phyloP scores from a whole-genome alignment of 2,113 vertebrate species.

The Sinocyclocheilus grahami region DNA sequence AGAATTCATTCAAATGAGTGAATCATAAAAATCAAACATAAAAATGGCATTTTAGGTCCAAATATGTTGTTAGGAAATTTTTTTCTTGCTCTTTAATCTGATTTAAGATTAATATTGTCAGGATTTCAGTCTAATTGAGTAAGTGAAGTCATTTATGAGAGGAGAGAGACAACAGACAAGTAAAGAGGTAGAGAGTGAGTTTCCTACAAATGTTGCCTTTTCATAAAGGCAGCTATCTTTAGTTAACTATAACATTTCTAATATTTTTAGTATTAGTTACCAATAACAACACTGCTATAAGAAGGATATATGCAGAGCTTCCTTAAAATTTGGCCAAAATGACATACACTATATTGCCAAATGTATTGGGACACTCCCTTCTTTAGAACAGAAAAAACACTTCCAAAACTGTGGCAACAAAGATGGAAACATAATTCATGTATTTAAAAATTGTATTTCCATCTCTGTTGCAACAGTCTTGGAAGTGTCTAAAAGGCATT shows the following conservation, averaged over 20 bases:
- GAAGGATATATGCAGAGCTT: neutral
- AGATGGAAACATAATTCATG: too few relatives aligned
- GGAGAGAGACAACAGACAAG: neutral
- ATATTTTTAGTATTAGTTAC: neutral
- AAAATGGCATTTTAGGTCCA: neutral
- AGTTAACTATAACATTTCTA: neutral
- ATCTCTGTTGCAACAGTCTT: too few relatives aligned
- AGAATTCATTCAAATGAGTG: neutral
- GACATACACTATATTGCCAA: too few relatives aligned
- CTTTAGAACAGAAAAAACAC: too few relatives aligned
- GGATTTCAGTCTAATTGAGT: neutral
- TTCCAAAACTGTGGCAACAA: too few relatives aligned
- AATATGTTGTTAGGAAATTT: neutral
- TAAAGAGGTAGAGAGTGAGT: neutral
- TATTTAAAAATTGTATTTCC: too few relatives aligned
- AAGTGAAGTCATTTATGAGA: neutral
- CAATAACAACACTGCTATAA: neutral
- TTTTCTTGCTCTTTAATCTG: neutral
- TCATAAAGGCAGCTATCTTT: too few relatives aligned
- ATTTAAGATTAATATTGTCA: neutral
- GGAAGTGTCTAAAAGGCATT: too few relatives aligned
- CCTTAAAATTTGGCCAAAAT: neutral
- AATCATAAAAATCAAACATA: neutral
- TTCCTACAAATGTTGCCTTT: too few relatives aligned
- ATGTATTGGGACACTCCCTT: too few relatives aligned